phyloP scores from a whole-genome alignment of 2,797 vertebrate genomes.

The Poecilia picta region DNA sequence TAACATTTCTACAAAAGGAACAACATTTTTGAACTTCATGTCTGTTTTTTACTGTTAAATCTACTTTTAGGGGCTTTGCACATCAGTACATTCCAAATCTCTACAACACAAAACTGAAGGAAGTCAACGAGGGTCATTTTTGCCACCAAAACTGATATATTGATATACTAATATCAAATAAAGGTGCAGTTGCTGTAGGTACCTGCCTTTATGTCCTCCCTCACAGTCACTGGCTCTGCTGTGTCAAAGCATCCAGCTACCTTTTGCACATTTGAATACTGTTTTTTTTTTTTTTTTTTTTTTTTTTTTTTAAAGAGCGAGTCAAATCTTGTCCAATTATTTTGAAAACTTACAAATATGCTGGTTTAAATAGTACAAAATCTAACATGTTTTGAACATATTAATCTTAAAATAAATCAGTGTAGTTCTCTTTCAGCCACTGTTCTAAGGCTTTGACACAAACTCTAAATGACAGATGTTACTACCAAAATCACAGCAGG shows the following conservation, averaged over 20 bases:
- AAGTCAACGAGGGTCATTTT: background rate
- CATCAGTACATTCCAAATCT: background rate
- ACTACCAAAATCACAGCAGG: slow-evolving; percentile 9
- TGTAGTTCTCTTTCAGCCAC: background rate
- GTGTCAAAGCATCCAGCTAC: background rate
- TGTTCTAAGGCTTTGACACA: slow-evolving; percentile 3
- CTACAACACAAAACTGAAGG: background rate
- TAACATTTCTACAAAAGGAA: background rate
- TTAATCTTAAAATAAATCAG: background rate
- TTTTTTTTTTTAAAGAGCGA: background rate
- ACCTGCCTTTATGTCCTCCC: background rate
- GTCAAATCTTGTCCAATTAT: background rate
- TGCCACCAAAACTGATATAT: slow-evolving; percentile 4
- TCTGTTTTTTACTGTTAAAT: background rate
- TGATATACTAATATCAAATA: background rate
- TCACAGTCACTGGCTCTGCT: background rate
- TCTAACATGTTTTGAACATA: background rate
- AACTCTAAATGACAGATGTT: background rate
- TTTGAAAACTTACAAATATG: background rate
- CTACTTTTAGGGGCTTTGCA: background rate
- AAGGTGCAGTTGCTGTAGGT: background rate
- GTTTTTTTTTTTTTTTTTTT: too few species aligned
- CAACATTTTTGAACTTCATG: background rate
- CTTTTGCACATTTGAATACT: background rate
- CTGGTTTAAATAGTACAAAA: background rate